Conservation (phyloP, 2,113 vertebrate species). For the Parotia lawesii region DNA sequence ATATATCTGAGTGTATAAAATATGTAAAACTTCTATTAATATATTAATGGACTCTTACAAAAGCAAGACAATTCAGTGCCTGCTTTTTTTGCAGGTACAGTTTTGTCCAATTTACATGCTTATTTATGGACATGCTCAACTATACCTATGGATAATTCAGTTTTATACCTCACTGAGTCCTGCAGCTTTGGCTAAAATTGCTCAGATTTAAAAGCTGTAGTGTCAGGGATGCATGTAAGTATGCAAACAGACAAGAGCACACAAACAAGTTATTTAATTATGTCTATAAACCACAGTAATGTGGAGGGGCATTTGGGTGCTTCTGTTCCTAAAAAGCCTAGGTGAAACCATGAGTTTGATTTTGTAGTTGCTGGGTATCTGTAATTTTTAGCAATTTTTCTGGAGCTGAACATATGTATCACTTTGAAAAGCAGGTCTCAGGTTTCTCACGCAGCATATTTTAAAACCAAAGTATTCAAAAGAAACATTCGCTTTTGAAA, state of each 20-base stretch:
- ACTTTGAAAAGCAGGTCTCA: neutral
- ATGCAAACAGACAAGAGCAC: neutral
- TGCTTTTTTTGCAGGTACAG: neutral
- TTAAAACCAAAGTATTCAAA: neutral
- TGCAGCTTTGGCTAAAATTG: neutral
- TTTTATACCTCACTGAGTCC: slow-evolving; percentile 19
- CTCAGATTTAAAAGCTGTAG: neutral
- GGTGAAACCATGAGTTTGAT: neutral
- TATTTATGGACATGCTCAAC: neutral
- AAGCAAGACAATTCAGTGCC: neutral
- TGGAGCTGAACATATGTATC: neutral
- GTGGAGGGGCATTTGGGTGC: neutral
- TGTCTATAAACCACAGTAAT: neutral
- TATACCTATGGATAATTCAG: neutral
- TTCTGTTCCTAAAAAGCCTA: neutral
- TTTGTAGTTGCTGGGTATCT: neutral
- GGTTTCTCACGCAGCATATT: neutral
- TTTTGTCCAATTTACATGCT: neutral
- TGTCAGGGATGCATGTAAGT: neutral
- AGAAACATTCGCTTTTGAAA: neutral
- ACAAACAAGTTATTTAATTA: neutral
- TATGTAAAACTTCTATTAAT: neutral
- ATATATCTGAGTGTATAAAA: slow-evolving; percentile 49
- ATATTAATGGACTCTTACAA: slow-evolving; percentile 7
- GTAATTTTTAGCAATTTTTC: neutral